Evolutionary conservation across 2,888 invertebrate genomes (phyloP).

Genomic region (Lepidonotus clava): DNA sequence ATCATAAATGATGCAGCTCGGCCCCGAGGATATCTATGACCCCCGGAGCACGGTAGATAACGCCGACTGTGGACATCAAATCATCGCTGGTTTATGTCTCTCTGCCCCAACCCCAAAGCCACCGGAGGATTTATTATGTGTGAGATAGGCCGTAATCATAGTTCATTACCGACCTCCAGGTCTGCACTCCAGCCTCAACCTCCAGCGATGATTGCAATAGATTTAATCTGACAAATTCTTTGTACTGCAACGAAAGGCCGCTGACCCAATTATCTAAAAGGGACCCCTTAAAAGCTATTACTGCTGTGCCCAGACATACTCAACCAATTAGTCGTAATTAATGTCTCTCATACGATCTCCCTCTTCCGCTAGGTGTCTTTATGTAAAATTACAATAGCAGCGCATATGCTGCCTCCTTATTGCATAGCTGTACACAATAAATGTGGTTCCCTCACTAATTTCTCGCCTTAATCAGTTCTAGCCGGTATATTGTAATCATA

Average conservation of each 20-base stretch:
- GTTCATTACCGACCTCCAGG: conserved; percentile 16
- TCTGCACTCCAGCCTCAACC: neutral
- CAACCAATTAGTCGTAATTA: neutral
- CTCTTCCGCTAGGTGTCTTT: neutral
- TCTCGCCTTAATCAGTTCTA: neutral
- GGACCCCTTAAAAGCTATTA: no score
- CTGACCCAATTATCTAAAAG: neutral
- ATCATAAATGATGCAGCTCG: conserved; percentile 31
- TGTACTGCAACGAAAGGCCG: neutral
- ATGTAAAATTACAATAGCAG: neutral
- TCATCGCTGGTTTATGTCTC: conserved; percentile 38
- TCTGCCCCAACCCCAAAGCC: neutral
- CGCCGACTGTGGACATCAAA: conserved; percentile 4
- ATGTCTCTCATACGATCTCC: neutral
- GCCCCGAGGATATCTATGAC: conserved; percentile 17
- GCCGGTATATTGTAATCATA: neutral
- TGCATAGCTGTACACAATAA: neutral
- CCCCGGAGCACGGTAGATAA: neutral
- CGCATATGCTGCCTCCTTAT: neutral
- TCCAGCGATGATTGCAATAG: neutral
- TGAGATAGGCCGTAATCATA: conserved; percentile 21
- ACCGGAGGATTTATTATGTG: conserved; percentile 25
- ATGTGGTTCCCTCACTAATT: neutral
- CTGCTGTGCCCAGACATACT: neutral
- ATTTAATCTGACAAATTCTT: neutral